Base-by-base conservation (phyloP, 2,797 vertebrate genomes). In the Pangasius djambal region DNA sequence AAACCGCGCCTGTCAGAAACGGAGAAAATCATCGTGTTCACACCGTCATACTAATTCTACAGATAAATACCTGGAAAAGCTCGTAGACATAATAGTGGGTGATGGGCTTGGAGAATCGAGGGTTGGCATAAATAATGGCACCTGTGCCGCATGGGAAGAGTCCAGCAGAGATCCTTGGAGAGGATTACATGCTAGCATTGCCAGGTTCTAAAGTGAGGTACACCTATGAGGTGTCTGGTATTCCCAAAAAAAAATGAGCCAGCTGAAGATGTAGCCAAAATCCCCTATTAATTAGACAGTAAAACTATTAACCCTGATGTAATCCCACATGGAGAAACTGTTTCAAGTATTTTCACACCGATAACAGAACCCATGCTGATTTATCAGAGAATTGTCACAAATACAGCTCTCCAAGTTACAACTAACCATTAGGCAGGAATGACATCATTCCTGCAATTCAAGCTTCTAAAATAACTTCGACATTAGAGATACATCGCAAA, bases 151-250 rank as follows among this genome's bases (percentile, higher is more conserved):
- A 61, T n/a, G 50, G 61, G 82, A 81, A 31, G 18, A 37, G 10
- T 89, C 88, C 88, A 79, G 67, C 67, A 31, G 79, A 50, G 83
- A 85, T 77, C 55, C 16, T 31, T 55, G 83, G 75, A 89, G n/a
- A 59, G 77, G 16, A 79, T 69, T 69, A 37, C 34, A 77, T 79
- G 75, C 61, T 48, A 48, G 63, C 1, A 10, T 9, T 79, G 88
- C 78, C 88, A 70, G 9, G 52, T 70, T 18, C 12, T 22, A 34
- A 81, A 69, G 52, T 70, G 63, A 69, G 67, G 28, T 10, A 25
- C 82, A 77, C 82, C 67, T 59, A 61, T 77, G 52, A 67, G 7
- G 82, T 28, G 55, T 31, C 31, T n/a, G 34, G 34, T 69, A 50
- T 55, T n/a, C 63, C 15, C 25, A 40, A 25, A 28, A 18, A 40